Base-by-base conservation (phyloP, 2,888 invertebrate genomes). In the Tetropium fuscum region DNA sequence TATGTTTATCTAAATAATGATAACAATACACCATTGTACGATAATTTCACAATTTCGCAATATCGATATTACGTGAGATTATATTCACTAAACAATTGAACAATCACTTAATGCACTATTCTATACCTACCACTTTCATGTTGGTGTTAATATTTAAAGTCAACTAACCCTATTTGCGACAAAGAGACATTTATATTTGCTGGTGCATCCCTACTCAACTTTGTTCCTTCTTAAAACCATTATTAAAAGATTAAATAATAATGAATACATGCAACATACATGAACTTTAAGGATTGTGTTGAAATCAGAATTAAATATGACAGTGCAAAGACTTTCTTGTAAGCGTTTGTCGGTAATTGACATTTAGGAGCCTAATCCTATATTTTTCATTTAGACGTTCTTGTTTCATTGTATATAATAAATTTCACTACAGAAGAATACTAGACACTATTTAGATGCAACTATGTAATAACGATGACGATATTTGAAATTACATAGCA, bases 221-320 rank as follows among this genome's bases (percentile, higher is more conserved):
- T 36, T 20, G 11, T 27, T 6, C 55, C 18, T 47, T 19, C 20
- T 25, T 38, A 15, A 15, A 32, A 16, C 10, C 15, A 20, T 20
- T 45, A 36, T 38, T 45, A 58, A 63, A 32, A 60, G 57, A 64
- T 69, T 69, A 64, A 63, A 64, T 54, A 45, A 45, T 64, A 68
- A 63, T 63, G 58, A 57, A 62, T 63, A 57, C 62, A 66, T 57
- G 48, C 64, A 62, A 66, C 53, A 34, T 45, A 66, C 59, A 64
- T 70, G 69, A 70, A 68, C 70, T 70, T 69, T 68, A 68, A 60
- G 66, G 58, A 55, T 61, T 49, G 63, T 69, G 64, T 51, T 62
- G 70, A 70, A 70, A 70, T 62, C 22, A 43, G 38, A 45, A 58
- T 44, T 58, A 45, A 53, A 63, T 58, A 60, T 59, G 66, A 66